phyloP scores from a whole-genome alignment of 2,113 vertebrate species.

The Poeciliopsis prolifica region DNA sequence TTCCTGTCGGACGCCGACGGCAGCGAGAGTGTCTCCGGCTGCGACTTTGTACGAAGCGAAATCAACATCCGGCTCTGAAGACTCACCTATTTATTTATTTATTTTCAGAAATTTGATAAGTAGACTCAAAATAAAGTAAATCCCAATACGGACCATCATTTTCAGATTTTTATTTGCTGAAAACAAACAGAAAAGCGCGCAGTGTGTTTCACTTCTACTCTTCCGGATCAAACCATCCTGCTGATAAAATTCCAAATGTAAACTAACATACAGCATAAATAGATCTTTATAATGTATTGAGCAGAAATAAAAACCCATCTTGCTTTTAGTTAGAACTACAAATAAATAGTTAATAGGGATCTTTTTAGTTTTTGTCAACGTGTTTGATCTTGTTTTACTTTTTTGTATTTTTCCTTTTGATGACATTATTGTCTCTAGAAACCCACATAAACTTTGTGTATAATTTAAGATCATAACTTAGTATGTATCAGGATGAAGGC shows the following conservation, averaged over 20 bases:
- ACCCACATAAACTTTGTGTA: neutral
- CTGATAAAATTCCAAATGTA: neutral
- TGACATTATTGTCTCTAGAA: too few species aligned
- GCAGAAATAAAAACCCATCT: neutral
- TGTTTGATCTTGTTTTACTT: neutral
- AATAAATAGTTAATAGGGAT: neutral
- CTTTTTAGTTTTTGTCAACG: neutral
- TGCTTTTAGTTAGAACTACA: neutral
- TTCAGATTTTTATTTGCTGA: too few species aligned
- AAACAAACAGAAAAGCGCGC: too few species aligned
- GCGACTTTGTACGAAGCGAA: constrained; percentile 70
- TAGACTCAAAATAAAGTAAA: neutral
- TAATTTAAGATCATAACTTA: neutral
- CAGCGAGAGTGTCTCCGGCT: constrained; percentile 75
- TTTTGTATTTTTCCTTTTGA: neutral
- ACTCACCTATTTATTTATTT: neutral
- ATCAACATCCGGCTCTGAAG: constrained; percentile 74
- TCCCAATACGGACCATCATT: too few species aligned
- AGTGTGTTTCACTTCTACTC: too few species aligned
- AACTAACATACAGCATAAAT: neutral
- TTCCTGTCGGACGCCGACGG: constrained; percentile 84
- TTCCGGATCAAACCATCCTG: too few species aligned
- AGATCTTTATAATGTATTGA: neutral
- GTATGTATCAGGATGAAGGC: neutral
- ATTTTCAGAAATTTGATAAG: neutral